Conservation (phyloP, 2,888 invertebrate species). For the Phyllotreta cruciferae region DNA sequence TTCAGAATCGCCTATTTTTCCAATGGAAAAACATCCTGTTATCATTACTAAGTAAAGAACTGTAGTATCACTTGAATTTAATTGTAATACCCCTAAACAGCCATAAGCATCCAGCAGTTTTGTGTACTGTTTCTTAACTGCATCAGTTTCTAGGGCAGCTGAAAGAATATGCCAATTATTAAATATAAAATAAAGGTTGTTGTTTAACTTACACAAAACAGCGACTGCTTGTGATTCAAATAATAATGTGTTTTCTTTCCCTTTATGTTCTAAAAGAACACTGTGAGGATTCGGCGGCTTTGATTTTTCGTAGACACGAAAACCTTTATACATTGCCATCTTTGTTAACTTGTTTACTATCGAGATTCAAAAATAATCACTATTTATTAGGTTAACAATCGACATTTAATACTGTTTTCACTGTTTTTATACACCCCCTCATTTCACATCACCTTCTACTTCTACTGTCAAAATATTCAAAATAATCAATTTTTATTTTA, state of each 20-base stretch:
- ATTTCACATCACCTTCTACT: neutral
- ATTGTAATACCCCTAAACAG: slow-evolving; percentile 90
- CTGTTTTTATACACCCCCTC: slow-evolving; percentile 34
- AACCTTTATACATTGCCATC: slow-evolving; percentile 96
- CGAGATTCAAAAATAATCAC: slow-evolving; percentile 6
- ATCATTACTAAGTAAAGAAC: slow-evolving; percentile 90
- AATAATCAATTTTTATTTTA: no score
- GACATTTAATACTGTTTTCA: slow-evolving; percentile 30
- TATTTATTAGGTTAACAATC: slow-evolving; percentile 24
- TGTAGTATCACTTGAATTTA: slow-evolving; percentile 84
- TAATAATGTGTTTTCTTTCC: slow-evolving; percentile 83
- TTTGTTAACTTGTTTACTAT: slow-evolving; percentile 13
- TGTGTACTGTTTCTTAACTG: slow-evolving; percentile 85
- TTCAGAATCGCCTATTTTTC: slow-evolving; percentile 93
- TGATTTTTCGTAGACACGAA: slow-evolving; percentile 88
- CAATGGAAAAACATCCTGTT: slow-evolving; percentile 95
- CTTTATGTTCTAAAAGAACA: slow-evolving; percentile 87
- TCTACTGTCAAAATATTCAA: no score
- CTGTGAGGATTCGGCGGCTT: slow-evolving; percentile 88
- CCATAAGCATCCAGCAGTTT: slow-evolving; percentile 96
- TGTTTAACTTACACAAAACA: slow-evolving; percentile 72
- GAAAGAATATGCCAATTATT: slow-evolving; percentile 36
- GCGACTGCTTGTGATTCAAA: slow-evolving; percentile 95
- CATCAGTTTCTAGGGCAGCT: slow-evolving; percentile 87
- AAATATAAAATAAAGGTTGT: neutral